Evolutionary conservation across 2,113 vertebrate species (phyloP).

Genomic region (Muntiacus muntjak): DNA sequence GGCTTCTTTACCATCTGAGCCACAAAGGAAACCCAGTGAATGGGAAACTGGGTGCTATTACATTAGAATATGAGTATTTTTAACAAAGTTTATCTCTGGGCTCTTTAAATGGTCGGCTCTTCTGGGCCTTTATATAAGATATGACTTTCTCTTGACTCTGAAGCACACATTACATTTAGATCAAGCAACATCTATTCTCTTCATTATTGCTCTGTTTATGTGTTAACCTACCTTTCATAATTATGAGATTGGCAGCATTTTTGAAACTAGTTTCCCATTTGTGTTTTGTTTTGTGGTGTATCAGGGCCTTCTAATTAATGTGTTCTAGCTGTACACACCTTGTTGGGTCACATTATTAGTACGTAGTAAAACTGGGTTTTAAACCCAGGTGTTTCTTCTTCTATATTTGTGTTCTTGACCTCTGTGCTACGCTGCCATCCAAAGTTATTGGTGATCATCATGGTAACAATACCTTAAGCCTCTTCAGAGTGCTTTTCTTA

Average conservation of each 20-base stretch:
- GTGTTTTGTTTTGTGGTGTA: slow-evolving; percentile 25
- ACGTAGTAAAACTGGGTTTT: not conserved
- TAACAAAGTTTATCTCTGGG: not conserved
- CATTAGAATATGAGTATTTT: not conserved
- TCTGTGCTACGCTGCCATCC: not conserved
- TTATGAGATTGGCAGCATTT: not conserved
- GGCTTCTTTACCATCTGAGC: not conserved
- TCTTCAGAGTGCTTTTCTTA: not conserved
- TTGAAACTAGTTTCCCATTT: slow-evolving; percentile 18
- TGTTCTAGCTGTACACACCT: not conserved
- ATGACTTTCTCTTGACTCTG: not conserved
- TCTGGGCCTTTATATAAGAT: not conserved
- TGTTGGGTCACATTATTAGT: not conserved
- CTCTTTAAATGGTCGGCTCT: not conserved
- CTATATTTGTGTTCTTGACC: not conserved
- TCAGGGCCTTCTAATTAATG: not conserved
- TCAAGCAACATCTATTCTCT: not conserved
- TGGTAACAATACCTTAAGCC: not conserved
- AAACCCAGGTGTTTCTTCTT: not conserved
- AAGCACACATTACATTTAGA: not conserved
- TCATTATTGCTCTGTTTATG: not conserved
- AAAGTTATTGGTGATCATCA: not conserved
- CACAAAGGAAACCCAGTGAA: not conserved
- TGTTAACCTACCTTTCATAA: not conserved
- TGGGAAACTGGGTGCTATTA: not conserved